Conservation (phyloP, 2,113 vertebrate genomes). For the Mesembrinibis cayennensis region DNA sequence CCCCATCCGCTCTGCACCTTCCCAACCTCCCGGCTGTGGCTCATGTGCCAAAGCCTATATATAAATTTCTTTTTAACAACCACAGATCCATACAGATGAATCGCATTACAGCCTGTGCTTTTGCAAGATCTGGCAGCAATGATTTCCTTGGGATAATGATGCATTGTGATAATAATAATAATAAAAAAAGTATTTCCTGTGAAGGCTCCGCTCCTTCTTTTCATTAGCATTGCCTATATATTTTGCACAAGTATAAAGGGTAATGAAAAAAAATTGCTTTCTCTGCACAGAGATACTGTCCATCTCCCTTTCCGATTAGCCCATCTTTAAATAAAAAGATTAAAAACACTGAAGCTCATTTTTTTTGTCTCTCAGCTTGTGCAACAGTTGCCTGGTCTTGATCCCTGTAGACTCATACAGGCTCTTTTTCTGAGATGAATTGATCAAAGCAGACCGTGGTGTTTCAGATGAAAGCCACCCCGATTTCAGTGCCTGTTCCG, state of each 20-base stretch:
- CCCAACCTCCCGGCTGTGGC: not conserved
- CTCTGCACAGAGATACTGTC: not conserved
- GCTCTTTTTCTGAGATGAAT: not conserved
- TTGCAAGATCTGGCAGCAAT: conserved; percentile 10
- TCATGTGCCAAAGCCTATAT: not conserved
- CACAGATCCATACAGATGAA: not conserved
- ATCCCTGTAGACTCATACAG: not conserved
- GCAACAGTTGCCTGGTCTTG: not conserved
- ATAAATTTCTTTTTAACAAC: not conserved
- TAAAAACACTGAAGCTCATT: not conserved
- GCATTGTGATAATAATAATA: conserved; percentile 42
- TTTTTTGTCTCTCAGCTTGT: not conserved
- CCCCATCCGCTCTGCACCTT: not conserved
- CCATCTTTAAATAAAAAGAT: not conserved
- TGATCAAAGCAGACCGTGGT: not conserved
- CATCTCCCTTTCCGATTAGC: not conserved
- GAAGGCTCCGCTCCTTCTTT: not conserved
- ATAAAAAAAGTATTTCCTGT: conserved; percentile 20
- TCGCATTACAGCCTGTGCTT: not conserved
- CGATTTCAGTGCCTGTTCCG: accelerated
- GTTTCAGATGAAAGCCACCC: not conserved
- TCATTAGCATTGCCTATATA: not conserved
- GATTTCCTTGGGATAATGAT: conserved; percentile 47
- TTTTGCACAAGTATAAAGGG: not conserved
- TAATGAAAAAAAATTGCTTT: not conserved